A percentile compares a stretch with the other conserved stretches of the same genome.
phyloP scores from a whole-genome alignment of 2,888 invertebrate genomes.

The Zaprionus bogoriensis region DNA sequence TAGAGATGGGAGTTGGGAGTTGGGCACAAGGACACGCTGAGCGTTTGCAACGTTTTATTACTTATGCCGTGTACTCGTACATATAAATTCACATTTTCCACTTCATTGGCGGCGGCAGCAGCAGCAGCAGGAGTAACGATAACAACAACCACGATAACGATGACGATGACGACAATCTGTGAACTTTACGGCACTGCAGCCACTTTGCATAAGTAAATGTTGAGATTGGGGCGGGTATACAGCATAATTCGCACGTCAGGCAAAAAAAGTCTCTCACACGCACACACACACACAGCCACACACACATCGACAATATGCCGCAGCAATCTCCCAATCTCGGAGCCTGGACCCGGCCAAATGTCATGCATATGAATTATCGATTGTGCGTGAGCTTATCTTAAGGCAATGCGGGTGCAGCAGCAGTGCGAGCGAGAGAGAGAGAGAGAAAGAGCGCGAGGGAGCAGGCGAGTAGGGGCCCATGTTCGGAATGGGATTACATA shows the following conservation, averaged over 20 bases:
- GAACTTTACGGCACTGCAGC: constrained; percentile 42
- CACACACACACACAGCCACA: constrained; percentile 8
- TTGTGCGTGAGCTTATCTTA: constrained; percentile 65
- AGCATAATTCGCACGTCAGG: constrained; percentile 68
- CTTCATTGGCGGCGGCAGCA: constrained; percentile 60
- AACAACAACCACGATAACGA: constrained; percentile 21
- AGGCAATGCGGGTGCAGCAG: neutral
- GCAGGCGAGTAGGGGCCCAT: constrained; percentile 13
- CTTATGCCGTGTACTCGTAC: constrained; percentile 68
- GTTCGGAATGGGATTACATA: constrained; percentile 61
- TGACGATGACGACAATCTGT: constrained; percentile 46
- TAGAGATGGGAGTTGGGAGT: neutral
- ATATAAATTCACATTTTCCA: constrained; percentile 77
- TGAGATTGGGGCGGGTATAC: constrained; percentile 4
- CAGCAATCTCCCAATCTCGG: constrained; percentile 8
- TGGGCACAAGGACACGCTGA: neutral
- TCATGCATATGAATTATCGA: constrained; percentile 77
- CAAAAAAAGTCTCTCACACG: constrained; percentile 36
- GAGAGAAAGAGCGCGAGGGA: neutral
- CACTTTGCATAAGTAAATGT: constrained; percentile 66
- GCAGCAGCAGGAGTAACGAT: constrained; percentile 5
- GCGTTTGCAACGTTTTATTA: constrained; percentile 57
- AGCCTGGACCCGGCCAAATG: constrained; percentile 11
- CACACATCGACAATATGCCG: constrained; percentile 6
- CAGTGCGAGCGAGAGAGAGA: too few species aligned